These are phyloP conservation scores for Drosophila athabasca DNA, from an alignment of 1,140 invertebrate species.

Conservation along the genomic window DNA sequence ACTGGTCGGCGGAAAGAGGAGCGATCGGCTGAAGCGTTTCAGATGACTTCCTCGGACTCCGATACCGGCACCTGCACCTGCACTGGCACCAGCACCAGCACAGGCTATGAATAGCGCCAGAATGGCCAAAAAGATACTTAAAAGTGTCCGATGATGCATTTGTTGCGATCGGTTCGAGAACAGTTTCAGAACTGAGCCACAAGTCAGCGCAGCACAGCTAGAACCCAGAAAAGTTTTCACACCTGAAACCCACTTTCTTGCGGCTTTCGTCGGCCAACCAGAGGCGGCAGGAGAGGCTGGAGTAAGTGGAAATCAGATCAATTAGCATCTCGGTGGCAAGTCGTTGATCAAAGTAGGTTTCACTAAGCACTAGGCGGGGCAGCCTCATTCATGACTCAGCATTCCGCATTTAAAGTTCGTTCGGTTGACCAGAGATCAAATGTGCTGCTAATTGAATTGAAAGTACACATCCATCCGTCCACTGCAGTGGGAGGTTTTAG, in stretches of 20 bases:
- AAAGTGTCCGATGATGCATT: slow-evolving; percentile 31
- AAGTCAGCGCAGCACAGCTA: too few relatives aligned
- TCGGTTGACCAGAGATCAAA: too few relatives aligned
- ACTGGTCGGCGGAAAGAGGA: slow-evolving; percentile 74
- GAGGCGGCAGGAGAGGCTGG: not conserved
- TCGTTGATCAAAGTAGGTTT: slow-evolving; percentile 34
- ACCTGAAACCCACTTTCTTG: slow-evolving; percentile 63
- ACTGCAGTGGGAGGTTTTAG: too few relatives aligned
- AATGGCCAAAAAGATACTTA: not conserved
- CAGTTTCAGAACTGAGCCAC: slow-evolving; percentile 12
- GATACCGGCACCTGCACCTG: not conserved
- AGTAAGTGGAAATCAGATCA: slow-evolving; percentile 48
- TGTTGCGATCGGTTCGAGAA: slow-evolving; percentile 36
- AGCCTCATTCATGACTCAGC: too few relatives aligned
- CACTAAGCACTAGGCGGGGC: slow-evolving; percentile 31
- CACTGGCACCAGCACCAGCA: not conserved
- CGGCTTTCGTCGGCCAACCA: slow-evolving; percentile 11
- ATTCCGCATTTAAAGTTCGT: too few relatives aligned
- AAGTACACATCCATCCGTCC: too few relatives aligned
- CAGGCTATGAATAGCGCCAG: not conserved
- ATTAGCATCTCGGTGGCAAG: slow-evolving; percentile 55
- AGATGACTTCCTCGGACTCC: slow-evolving; percentile 19
- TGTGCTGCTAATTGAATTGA: too few relatives aligned
- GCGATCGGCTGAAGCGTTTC: slow-evolving; percentile 62
- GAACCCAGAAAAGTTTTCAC: slow-evolving; percentile 34